Conservation (phyloP, 2,797 vertebrate genomes). For the Poeciliopsis gracilis region DNA sequence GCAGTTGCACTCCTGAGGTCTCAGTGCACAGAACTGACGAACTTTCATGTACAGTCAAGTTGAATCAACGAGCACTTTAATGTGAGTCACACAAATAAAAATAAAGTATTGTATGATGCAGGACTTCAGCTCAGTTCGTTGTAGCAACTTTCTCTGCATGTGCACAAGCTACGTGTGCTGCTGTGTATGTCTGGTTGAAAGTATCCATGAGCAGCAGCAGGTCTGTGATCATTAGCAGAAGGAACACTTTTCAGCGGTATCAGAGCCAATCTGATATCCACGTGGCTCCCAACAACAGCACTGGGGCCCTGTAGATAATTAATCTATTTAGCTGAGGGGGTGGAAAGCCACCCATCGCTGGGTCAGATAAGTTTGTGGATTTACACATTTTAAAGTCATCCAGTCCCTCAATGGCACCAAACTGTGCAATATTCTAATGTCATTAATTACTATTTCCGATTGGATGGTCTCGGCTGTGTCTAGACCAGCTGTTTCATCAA, state of each 20-base stretch:
- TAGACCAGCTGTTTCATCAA: slow-evolving; percentile 82
- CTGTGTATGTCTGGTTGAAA: slow-evolving; percentile 49
- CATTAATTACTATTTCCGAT: slow-evolving; percentile 85
- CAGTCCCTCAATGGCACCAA: slow-evolving; percentile 78
- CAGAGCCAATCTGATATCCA: slow-evolving; percentile 67
- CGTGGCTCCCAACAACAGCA: slow-evolving; percentile 63
- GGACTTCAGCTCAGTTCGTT: slow-evolving; percentile 19
- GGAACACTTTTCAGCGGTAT: slow-evolving; percentile 60
- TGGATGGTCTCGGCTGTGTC: slow-evolving; percentile 81
- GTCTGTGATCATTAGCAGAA: slow-evolving; percentile 67
- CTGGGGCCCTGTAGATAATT: slow-evolving; percentile 73
- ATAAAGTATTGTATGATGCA: slow-evolving; percentile 3
- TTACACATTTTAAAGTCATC: slow-evolving; percentile 82
- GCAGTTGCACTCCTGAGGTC: slow-evolving; percentile 32
- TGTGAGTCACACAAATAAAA: slow-evolving; percentile 33
- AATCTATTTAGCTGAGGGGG: slow-evolving; percentile 76
- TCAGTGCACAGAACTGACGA: slow-evolving; percentile 19
- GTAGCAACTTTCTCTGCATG: slow-evolving; percentile 15
- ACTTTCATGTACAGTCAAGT: slow-evolving; percentile 26
- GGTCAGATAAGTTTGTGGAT: slow-evolving; percentile 80
- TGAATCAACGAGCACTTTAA: slow-evolving; percentile 33
- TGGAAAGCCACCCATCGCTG: slow-evolving; percentile 65
- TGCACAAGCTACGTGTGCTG: slow-evolving; percentile 15
- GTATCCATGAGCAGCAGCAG: slow-evolving; percentile 53
- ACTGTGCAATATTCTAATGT: slow-evolving; percentile 81